Evolutionary conservation across 1,140 invertebrate species (phyloP).

Genomic region (Orius insidiosus): DNA sequence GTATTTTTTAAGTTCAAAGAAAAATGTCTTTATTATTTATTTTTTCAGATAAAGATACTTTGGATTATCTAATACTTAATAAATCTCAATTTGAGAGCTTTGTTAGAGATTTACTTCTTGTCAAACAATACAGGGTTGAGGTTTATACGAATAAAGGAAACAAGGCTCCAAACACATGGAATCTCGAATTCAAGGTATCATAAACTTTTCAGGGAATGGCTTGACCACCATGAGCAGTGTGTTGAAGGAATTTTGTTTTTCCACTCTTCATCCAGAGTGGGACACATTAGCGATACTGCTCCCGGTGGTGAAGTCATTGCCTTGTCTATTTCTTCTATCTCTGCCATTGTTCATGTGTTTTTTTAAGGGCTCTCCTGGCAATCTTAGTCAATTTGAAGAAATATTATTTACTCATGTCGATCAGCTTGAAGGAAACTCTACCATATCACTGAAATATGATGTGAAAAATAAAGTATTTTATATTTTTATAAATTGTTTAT

Average conservation of each 20-base stretch:
- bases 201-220: conserved; percentile 7
- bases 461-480: conserved; percentile 28
- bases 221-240: too few relatives aligned
- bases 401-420: conserved; percentile 57
- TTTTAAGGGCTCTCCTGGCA: conserved; percentile 68
- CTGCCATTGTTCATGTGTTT: conserved; percentile 1
- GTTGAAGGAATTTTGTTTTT: background rate
- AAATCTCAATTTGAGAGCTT: conserved; percentile 71
- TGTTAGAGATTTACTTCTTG: conserved; percentile 62
- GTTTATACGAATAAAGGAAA: conserved; percentile 51
- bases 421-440: conserved; percentile 37
- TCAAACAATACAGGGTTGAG: conserved; percentile 77
- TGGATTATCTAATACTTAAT: conserved; percentile 61
- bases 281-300: too few relatives aligned
- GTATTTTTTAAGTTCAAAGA: conserved; percentile 22
- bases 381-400: conserved; percentile 78
- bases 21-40: conserved; percentile 15
- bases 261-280: too few relatives aligned
- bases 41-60: conserved; percentile 36
- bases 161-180: conserved; percentile 46
- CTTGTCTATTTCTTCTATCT: background rate
- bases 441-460: conserved; percentile 66
- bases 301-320: too few relatives aligned
- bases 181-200: conserved; percentile 43
- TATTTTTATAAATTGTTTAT: conserved; percentile 21